Base-by-base conservation (phyloP, 2,797 vertebrate genomes). In the Halcyon smyrnensis region DNA sequence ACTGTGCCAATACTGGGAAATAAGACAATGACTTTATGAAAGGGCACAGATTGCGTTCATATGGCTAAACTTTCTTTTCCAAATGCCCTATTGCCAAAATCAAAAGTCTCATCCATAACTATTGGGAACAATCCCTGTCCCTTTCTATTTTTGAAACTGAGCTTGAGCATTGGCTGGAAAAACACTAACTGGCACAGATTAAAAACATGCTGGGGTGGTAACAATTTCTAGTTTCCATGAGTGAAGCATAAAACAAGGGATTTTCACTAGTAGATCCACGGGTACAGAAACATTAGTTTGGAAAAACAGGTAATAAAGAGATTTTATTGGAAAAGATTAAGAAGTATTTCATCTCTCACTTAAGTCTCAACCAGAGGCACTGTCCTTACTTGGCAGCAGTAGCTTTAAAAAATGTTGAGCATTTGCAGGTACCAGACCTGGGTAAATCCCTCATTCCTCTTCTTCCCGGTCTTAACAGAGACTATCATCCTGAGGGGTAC, bases 51-150 rank as follows among this genome's bases (percentile, higher is more conserved):
- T 34, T 45, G 3, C 3, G 9, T 63, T 92, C 16, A 12, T 16
- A 8, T 36, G 12, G 10, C 5, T 84, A 43, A 80, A 41, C 2
- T 51, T 2, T 24, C 3, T 63, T 54, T 62, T 70, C 15, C 21
- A 70, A 23, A 32, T 51, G 5, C 9, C 7, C 2, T 84, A 6
- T 39, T 5, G 15, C 7, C 2, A 0, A 5, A 54, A 59, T 17
- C 2, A 68, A 78, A 69, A 30, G 1, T 25, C 28, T 32, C 2
- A 37, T 12, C 30, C 45, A 15, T 7, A 80, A 37, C 1, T 32
- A 28, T 43, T 46, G 34, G 14, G 7, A 10, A 80, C 77, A 77
- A 39, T 21, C 6, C 1, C 0, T 46, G 2, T 36, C 6, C 15
- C 3, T 21, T 77, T 73, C 5, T 74, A 1, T 70, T 89, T 63